Evolutionary conservation across 2,888 invertebrate species (phyloP).

Genomic region (Melinopterus prodromus): DNA sequence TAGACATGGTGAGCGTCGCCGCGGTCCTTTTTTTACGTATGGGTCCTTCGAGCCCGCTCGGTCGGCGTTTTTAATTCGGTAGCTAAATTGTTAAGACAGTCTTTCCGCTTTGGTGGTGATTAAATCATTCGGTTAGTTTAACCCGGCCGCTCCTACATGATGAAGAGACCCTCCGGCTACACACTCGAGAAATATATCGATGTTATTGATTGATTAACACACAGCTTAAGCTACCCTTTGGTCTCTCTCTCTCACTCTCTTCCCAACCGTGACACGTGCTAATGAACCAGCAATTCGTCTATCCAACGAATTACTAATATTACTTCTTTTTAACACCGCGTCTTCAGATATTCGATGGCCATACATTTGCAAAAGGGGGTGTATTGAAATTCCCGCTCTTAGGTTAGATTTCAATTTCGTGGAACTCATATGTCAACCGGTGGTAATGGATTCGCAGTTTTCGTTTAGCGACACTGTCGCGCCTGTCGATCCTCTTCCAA

Average conservation of each 20-base stretch:
- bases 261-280: not conserved
- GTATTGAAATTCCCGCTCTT: not conserved
- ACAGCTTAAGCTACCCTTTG: slow-evolving; percentile 41
- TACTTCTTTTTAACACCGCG: too few species aligned
- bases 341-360: too few species aligned
- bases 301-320: too few species aligned
- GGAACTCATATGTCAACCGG: not conserved
- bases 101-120: slow-evolving; percentile 61
- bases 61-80: slow-evolving; percentile 57
- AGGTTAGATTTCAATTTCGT: not conserved
- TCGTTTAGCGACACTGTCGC: not conserved
- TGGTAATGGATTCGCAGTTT: not conserved
- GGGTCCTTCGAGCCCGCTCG: not conserved
- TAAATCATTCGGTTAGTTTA: slow-evolving; percentile 62
- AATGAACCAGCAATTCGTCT: not conserved
- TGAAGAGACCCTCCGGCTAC: slow-evolving; percentile 53
- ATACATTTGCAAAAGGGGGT: too few species aligned
- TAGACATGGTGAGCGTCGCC: slow-evolving; percentile 28
- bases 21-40: slow-evolving; percentile 9
- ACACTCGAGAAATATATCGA: slow-evolving; percentile 50
- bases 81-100: slow-evolving; percentile 61
- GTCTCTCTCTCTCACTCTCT: slow-evolving; percentile 41
- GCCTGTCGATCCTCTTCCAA: not conserved
- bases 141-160: slow-evolving; percentile 55
- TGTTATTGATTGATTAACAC: slow-evolving; percentile 62